Percentiles rank a stretch among this genome's conserved stretches.
These are phyloP conservation scores for Sphecodes monilicornis DNA, from an alignment of 2,888 invertebrate species.

Conservation along the genomic window DNA sequence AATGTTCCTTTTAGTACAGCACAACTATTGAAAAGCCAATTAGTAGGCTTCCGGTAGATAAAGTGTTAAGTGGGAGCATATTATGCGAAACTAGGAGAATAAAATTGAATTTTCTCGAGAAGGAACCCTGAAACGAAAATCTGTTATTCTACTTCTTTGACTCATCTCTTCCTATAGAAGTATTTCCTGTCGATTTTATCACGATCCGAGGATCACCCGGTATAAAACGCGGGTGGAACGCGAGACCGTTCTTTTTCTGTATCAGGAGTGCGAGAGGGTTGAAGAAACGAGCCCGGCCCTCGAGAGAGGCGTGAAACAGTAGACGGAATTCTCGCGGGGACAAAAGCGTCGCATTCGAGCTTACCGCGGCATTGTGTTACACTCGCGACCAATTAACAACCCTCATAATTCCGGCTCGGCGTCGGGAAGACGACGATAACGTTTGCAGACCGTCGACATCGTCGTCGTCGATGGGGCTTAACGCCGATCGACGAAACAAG, in stretches of 20 bases:
- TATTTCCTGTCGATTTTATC: not conserved
- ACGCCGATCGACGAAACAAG: constrained; percentile 23
- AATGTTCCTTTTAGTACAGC: no score
- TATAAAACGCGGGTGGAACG: not conserved
- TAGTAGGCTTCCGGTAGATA: no score
- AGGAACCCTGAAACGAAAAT: not conserved
- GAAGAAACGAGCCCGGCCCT: constrained; percentile 29
- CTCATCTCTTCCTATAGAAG: not conserved
- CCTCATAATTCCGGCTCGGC: constrained; percentile 16
- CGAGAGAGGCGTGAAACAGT: constrained; percentile 29
- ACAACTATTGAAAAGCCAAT: no score
- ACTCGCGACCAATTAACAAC: constrained; percentile 49
- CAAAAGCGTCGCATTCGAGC: constrained; percentile 41
- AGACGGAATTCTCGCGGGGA: constrained; percentile 41
- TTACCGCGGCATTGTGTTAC: constrained; percentile 38
- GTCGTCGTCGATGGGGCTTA: not conserved
- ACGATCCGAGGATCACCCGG: not conserved
- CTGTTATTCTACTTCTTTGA: not conserved
- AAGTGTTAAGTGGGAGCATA: no score
- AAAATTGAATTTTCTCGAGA: not conserved
- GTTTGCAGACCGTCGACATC: not conserved
- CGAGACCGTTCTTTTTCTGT: not conserved
- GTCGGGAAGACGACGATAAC: constrained; percentile 6
- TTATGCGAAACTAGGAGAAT: no score
- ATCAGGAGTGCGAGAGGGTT: not conserved